Percentiles rank a stretch among this genome's conserved stretches.
phyloP scores from a whole-genome alignment of 2,113 vertebrate genomes.

The Mugil cephalus region DNA sequence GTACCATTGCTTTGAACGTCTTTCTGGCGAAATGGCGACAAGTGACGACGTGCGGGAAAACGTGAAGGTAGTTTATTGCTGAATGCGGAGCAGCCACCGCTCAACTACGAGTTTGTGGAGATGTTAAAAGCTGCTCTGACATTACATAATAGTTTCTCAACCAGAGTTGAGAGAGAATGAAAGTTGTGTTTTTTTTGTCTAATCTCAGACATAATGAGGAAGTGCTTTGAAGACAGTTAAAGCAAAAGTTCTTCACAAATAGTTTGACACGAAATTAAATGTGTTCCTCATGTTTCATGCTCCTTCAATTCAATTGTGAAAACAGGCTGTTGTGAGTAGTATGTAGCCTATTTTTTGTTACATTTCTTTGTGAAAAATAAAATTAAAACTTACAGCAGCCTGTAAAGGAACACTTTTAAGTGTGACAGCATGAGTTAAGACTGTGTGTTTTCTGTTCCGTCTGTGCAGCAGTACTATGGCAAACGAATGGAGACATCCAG shows the following conservation, averaged over 20 bases:
- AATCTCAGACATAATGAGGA: too few species aligned
- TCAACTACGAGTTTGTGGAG: not conserved
- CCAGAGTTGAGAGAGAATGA: not conserved
- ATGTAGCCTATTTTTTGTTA: too few species aligned
- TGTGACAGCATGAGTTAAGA: not conserved
- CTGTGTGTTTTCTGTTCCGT: not conserved
- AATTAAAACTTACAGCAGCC: not conserved
- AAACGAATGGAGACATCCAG: slow-evolving; percentile 67
- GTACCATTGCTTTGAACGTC: too few species aligned
- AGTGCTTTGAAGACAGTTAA: too few species aligned
- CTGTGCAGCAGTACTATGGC: slow-evolving; percentile 78
- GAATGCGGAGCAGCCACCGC: not conserved
- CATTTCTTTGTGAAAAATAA: too few species aligned
- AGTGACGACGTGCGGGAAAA: slow-evolving; percentile 54
- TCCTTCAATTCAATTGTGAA: too few species aligned
- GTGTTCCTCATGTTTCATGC: too few species aligned
- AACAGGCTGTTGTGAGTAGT: too few species aligned
- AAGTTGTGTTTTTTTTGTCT: too few species aligned
- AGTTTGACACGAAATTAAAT: too few species aligned
- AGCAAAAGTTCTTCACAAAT: too few species aligned
- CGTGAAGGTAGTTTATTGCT: slow-evolving; percentile 56
- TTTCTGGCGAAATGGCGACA: slow-evolving; percentile 23
- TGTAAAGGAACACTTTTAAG: not conserved
- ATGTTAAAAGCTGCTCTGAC: not conserved
- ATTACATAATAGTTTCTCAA: not conserved